Conservation (phyloP, 2,888 invertebrate genomes). For the Phalera bucephala region DNA sequence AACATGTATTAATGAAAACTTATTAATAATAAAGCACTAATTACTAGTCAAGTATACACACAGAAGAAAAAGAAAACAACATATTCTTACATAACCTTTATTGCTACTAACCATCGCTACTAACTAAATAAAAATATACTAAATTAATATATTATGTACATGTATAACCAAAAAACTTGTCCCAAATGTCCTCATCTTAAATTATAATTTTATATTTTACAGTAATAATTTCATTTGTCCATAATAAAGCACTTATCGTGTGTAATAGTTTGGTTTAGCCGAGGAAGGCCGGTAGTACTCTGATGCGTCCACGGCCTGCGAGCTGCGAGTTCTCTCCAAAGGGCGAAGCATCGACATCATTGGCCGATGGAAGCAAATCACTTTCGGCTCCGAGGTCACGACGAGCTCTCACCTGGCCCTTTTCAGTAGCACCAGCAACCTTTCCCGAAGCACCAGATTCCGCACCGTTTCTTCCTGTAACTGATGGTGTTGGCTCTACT, state of each 20-base stretch:
- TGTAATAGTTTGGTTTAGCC: constrained; percentile 41
- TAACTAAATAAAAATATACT: constrained; percentile 15
- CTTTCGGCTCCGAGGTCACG: constrained; percentile 65
- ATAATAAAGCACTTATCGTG: neutral
- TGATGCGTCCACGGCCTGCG: constrained; percentile 63
- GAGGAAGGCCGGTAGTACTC: constrained; percentile 69
- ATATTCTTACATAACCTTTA: constrained; percentile 19
- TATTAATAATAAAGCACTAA: constrained; percentile 1
- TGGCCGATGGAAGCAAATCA: constrained; percentile 60
- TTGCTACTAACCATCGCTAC: constrained; percentile 7
- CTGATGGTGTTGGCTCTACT: constrained; percentile 70
- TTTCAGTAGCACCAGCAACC: constrained; percentile 62
- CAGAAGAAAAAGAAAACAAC: constrained; percentile 7
- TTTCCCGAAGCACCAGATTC: constrained; percentile 71
- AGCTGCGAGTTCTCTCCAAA: constrained; percentile 61
- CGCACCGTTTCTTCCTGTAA: constrained; percentile 66
- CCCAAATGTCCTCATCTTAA: constrained; percentile 2
- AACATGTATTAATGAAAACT: neutral
- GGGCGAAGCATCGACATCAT: constrained; percentile 59
- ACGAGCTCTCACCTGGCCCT: constrained; percentile 41
- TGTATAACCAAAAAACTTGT: constrained; percentile 14
- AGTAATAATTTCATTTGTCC: neutral
- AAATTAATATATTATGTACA: constrained; percentile 11
- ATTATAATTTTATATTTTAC: constrained; percentile 7
- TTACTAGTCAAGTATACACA: neutral